Conservation (phyloP, 2,888 invertebrate genomes). For the Melipona beecheii region DNA sequence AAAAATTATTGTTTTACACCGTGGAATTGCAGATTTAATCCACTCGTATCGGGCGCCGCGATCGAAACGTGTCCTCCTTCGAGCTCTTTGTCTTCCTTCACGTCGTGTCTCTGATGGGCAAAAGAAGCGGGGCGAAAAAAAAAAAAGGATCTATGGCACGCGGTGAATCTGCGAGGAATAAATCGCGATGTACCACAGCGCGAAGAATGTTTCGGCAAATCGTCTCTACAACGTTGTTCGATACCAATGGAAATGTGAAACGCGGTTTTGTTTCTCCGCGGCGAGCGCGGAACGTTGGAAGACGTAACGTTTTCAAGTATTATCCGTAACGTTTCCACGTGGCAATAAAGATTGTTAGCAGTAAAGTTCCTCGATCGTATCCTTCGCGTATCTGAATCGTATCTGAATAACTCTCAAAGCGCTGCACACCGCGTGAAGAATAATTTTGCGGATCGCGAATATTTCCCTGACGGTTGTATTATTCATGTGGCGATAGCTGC, state of each 20-base stretch:
- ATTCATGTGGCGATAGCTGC: background rate
- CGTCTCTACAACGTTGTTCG: background rate
- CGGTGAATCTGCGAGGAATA: conserved; percentile 25
- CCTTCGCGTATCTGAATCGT: background rate
- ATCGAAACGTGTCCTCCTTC: background rate
- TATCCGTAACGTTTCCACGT: conserved; percentile 17
- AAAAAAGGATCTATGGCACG: background rate
- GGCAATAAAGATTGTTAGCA: conserved; percentile 8
- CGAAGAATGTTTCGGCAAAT: conserved; percentile 27
- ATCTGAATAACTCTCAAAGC: background rate
- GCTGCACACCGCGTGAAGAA: background rate
- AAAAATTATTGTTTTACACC: background rate
- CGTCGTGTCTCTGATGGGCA: no score
- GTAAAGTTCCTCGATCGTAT: conserved; percentile 1
- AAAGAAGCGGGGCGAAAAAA: background rate
- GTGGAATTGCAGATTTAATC: background rate
- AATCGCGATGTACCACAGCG: background rate
- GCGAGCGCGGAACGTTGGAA: background rate
- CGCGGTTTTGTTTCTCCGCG: background rate
- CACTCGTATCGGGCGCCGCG: background rate
- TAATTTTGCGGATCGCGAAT: background rate
- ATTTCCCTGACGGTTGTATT: background rate
- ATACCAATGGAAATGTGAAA: background rate
- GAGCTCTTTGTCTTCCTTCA: no score
- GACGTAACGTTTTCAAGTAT: background rate